Percentiles rank a stretch among this genome's conserved stretches.
Evolutionary conservation across 2,113 vertebrate genomes (phyloP).

Genomic region (Muntiacus muntjak): DNA sequence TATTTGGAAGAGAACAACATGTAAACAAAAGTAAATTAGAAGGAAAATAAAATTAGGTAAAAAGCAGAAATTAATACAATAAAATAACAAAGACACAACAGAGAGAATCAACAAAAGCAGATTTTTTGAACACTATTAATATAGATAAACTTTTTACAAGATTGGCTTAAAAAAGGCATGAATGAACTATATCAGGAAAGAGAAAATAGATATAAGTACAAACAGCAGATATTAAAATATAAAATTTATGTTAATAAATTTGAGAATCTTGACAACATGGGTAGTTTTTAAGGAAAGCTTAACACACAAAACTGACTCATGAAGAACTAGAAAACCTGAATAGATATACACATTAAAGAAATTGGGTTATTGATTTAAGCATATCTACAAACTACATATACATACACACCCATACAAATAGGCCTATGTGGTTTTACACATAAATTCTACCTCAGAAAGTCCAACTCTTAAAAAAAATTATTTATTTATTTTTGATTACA

Average conservation of each 20-base stretch:
- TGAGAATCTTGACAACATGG: neutral
- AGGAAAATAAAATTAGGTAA: neutral
- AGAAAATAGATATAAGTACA: neutral
- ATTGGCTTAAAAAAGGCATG: neutral
- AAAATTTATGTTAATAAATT: neutral
- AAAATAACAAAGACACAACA: neutral
- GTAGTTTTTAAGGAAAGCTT: neutral
- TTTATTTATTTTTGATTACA: neutral
- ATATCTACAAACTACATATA: neutral
- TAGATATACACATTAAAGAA: neutral
- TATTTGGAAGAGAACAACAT: neutral
- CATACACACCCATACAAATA: neutral
- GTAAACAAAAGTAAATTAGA: conserved; percentile 14
- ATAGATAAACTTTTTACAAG: neutral
- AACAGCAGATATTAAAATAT: neutral
- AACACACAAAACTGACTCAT: neutral
- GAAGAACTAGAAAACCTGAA: neutral
- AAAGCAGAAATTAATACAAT: neutral
- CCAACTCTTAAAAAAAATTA: neutral
- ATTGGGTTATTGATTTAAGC: neutral
- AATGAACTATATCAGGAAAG: neutral
- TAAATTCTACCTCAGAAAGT: neutral
- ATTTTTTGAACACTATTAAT: neutral
- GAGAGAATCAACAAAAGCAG: neutral
- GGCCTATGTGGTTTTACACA: neutral